Percentiles rank a stretch among this genome's conserved stretches.
Evolutionary conservation across 2,113 vertebrate species (phyloP).

Genomic region (Odocoileus hemionus): DNA sequence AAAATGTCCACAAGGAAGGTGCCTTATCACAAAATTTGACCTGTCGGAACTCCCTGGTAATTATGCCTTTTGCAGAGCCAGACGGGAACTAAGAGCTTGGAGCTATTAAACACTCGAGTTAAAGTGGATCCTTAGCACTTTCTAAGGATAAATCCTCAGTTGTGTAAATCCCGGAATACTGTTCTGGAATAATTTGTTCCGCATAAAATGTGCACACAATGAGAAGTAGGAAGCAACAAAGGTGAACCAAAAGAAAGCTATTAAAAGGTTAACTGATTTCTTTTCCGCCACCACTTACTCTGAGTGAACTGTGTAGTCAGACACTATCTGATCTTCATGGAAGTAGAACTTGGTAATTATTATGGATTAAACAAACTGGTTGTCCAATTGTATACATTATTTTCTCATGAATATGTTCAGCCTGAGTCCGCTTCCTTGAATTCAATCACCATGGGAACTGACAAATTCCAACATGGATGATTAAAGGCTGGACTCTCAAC

Average conservation of each 20-base stretch:
- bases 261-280: not conserved
- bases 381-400: not conserved
- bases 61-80: not conserved
- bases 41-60: not conserved
- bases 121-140: not conserved
- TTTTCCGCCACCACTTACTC: not conserved
- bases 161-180: not conserved
- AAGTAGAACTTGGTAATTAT: not conserved
- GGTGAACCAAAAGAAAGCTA: not conserved
- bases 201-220: not conserved
- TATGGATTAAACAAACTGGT: not conserved
- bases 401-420: not conserved
- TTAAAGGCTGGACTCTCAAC: not conserved
- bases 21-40: not conserved
- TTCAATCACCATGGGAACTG: not conserved
- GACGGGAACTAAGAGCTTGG: not conserved
- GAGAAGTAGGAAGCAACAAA: not conserved
- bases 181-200: not conserved
- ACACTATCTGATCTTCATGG: not conserved
- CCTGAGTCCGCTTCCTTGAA: not conserved
- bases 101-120: not conserved
- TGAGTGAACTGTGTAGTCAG: not conserved
- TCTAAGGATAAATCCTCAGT: not conserved
- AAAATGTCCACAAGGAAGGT: not conserved
- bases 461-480: not conserved